These are phyloP conservation scores for Macrophya alboannulata DNA, from an alignment of 2,888 invertebrate species.

Conservation along the genomic window DNA sequence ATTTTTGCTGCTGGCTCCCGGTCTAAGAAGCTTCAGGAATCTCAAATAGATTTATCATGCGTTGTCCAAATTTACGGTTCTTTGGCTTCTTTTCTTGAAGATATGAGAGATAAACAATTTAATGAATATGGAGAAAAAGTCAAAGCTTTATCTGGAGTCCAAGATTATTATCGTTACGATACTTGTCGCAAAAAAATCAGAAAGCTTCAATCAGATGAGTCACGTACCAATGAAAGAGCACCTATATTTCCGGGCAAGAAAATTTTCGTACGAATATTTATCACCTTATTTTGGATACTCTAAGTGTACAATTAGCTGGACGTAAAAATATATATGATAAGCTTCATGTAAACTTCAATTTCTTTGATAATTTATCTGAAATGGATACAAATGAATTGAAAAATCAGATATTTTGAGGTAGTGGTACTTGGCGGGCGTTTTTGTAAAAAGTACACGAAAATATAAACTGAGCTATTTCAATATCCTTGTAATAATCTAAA, in stretches of 20 bases:
- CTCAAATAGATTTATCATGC: slow-evolving; percentile 58
- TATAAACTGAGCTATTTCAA: too few species aligned
- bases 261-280: slow-evolving; percentile 58
- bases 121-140: slow-evolving; percentile 58
- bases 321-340: slow-evolving; percentile 57
- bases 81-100: slow-evolving; percentile 57
- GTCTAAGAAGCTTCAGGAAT: slow-evolving; percentile 56
- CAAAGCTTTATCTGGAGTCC: slow-evolving; percentile 57
- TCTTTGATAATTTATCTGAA: slow-evolving; percentile 57
- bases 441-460: too few species aligned
- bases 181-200: slow-evolving; percentile 56
- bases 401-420: slow-evolving; percentile 27
- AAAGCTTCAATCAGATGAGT: slow-evolving; percentile 51
- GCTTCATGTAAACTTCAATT: slow-evolving; percentile 57
- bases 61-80: slow-evolving; percentile 54
- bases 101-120: slow-evolving; percentile 61
- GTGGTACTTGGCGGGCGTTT: too few species aligned
- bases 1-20: too few species aligned
- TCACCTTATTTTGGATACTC: slow-evolving; percentile 56
- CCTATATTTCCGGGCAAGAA: slow-evolving; percentile 59
- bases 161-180: slow-evolving; percentile 59
- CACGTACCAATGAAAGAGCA: slow-evolving; percentile 53
- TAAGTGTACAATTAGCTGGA: slow-evolving; percentile 35
- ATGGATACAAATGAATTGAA: slow-evolving; percentile 57
- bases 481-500: too few species aligned